These are phyloP conservation scores for Drosophila nigrodunni DNA, from an alignment of 1,140 invertebrate species.

Conservation along the genomic window DNA sequence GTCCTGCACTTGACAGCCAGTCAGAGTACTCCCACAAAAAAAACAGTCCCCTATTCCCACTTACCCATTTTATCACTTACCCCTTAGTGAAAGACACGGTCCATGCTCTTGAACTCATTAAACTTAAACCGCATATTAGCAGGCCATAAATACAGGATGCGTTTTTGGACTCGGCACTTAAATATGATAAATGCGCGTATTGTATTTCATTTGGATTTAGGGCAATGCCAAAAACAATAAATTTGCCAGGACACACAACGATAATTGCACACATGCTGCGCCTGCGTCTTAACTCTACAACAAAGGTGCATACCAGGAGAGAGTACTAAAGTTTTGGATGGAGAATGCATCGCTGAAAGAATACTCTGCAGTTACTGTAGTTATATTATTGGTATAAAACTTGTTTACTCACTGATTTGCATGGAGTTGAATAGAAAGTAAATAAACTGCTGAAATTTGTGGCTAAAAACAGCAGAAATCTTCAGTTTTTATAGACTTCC, in stretches of 20 bases:
- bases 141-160: constrained; percentile 76
- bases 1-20: constrained; percentile 46
- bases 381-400: no score
- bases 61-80: background rate
- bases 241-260: constrained; percentile 69
- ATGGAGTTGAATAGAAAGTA: no score
- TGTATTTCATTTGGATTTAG: constrained; percentile 81
- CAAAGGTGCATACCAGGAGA: constrained; percentile 31
- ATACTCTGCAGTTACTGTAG: background rate
- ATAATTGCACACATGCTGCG: constrained; percentile 71
- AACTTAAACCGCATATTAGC: constrained; percentile 78
- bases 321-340: background rate
- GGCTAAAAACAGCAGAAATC: no score
- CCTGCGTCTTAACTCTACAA: constrained; percentile 32
- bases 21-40: constrained; percentile 12
- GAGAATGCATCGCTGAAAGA: background rate
- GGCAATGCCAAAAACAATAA: constrained; percentile 76
- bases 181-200: constrained; percentile 81
- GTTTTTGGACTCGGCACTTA: constrained; percentile 72
- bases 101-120: constrained; percentile 55
- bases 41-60: background rate
- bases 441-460: no score
- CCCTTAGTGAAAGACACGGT: background rate
- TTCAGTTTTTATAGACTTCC: no score
- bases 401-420: no score